Percentiles rank a stretch among this genome's conserved stretches.
Conservation (phyloP, 2,888 invertebrate species). For the Phasia obesa region DNA sequence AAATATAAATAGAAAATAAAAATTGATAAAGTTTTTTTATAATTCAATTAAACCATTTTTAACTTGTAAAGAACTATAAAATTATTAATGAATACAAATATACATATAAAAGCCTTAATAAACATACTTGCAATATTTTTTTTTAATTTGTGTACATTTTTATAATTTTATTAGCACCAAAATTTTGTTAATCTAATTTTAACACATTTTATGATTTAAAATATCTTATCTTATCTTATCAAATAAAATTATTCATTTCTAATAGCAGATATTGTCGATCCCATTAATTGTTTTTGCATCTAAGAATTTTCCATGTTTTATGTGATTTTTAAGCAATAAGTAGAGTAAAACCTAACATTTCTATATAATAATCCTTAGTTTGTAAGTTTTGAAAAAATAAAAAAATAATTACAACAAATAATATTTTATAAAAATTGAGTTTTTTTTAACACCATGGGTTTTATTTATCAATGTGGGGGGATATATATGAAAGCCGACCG, state of each 20-base stretch:
- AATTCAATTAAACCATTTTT: not conserved
- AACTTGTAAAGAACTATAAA: not conserved
- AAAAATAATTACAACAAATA: constrained; percentile 37
- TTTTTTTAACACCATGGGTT: no score
- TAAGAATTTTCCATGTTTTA: constrained; percentile 65
- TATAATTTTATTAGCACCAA: not conserved
- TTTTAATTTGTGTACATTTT: not conserved
- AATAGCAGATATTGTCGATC: not conserved
- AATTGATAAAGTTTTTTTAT: not conserved
- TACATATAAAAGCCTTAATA: no score
- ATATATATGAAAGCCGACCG: no score
- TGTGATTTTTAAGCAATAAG: constrained; percentile 67
- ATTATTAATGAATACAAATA: not conserved
- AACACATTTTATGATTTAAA: no score
- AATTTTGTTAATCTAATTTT: not conserved
- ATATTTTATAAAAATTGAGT: not conserved
- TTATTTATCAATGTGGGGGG: no score
- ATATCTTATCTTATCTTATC: no score
- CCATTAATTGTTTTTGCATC: not conserved
- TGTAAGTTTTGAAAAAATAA: constrained; percentile 48
- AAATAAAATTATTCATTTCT: not conserved
- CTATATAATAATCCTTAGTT: constrained; percentile 52
- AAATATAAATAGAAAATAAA: constrained; percentile 4
- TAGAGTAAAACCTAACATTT: constrained; percentile 35
- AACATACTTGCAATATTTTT: not conserved